These are phyloP conservation scores for Brachypteracias leptosomus DNA, from an alignment of 2,113 vertebrate species.

Conservation along the genomic window DNA sequence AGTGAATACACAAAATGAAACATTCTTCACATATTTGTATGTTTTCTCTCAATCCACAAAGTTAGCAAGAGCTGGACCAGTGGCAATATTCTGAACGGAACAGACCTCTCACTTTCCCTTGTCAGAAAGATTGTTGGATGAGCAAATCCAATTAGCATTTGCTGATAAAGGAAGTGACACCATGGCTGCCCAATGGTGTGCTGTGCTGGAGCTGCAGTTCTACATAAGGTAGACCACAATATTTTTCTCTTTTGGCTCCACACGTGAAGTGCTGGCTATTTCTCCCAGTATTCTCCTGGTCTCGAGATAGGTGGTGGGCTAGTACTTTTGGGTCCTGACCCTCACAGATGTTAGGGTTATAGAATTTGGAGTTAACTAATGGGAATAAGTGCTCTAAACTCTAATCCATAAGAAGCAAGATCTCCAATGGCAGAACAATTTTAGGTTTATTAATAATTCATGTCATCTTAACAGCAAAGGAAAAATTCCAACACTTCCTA, in stretches of 20 bases:
- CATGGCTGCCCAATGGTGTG: background rate
- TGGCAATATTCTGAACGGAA: background rate
- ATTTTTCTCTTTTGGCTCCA: background rate
- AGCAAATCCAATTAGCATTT: background rate
- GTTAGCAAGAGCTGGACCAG: background rate
- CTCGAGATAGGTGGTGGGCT: background rate
- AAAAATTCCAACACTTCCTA: background rate
- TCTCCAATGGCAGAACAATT: background rate
- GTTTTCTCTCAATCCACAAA: background rate
- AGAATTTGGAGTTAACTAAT: background rate
- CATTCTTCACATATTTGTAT: background rate
- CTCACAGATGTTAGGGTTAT: background rate
- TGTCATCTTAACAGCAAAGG: background rate
- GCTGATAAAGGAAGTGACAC: background rate
- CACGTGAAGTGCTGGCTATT: background rate
- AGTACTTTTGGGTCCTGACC: background rate
- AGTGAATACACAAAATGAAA: background rate
- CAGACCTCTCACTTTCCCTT: background rate
- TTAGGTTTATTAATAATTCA: background rate
- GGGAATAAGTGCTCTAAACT: background rate
- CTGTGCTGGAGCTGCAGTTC: background rate
- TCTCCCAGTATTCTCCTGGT: background rate
- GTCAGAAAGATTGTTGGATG: background rate
- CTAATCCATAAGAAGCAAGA: background rate
- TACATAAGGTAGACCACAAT: background rate